Conservation (phyloP, 2,888 invertebrate species). For the Polyommatus icarus region DNA sequence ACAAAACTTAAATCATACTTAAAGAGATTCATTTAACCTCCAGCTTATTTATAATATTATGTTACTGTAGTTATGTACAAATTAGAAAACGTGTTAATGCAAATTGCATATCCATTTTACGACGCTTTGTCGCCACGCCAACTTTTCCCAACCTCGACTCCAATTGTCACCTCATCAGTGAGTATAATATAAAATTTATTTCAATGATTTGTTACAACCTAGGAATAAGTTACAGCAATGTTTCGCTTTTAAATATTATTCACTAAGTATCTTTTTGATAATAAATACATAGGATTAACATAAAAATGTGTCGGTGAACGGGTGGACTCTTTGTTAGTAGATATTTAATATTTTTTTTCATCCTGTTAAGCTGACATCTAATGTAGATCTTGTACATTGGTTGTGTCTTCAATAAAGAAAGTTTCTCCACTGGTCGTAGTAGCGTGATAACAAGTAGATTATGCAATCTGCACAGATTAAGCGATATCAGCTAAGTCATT, state of each 20-base stretch:
- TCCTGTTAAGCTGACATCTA: not conserved
- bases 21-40: not conserved
- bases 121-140: not conserved
- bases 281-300: no score
- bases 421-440: not conserved
- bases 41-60: not conserved
- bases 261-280: no score
- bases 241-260: not conserved
- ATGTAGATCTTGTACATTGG: not conserved
- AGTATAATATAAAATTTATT: slow-evolving; percentile 19
- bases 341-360: not conserved
- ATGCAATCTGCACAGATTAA: slow-evolving; percentile 34
- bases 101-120: slow-evolving; percentile 14
- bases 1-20: no score
- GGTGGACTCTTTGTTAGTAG: not conserved
- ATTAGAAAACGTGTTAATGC: slow-evolving; percentile 18
- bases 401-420: not conserved
- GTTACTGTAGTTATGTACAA: not conserved
- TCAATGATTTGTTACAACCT: not conserved
- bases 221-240: not conserved
- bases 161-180: slow-evolving; percentile 4
- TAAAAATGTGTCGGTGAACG: not conserved
- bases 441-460: slow-evolving; percentile 2
- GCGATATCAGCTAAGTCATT: slow-evolving; percentile 40
- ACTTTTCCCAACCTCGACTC: slow-evolving; percentile 18